Percentiles rank a stretch among this genome's conserved stretches.
These are phyloP conservation scores for Ceyx margarethae DNA, from an alignment of 2,113 vertebrate genomes.

Conservation along the genomic window DNA sequence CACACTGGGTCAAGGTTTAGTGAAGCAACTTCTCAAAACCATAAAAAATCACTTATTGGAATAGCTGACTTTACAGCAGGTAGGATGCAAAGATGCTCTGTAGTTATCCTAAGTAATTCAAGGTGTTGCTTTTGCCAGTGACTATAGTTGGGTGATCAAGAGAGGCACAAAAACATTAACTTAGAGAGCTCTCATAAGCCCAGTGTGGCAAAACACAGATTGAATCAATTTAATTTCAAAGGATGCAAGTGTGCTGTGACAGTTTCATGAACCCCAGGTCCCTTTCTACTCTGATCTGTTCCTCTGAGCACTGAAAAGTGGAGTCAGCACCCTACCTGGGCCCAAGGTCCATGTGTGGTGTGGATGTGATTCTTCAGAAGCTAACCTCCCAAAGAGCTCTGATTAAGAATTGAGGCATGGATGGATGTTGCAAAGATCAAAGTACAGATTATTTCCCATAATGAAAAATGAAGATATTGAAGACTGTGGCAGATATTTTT, in stretches of 20 bases:
- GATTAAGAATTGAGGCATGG: background rate
- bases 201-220: background rate
- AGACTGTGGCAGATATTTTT: background rate
- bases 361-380: background rate
- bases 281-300: background rate
- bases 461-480: background rate
- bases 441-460: background rate
- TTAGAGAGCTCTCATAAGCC: background rate
- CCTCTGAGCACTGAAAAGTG: background rate
- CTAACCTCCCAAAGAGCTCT: background rate
- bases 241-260: background rate
- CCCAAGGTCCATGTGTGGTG: background rate
- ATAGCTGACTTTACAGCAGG: constrained; percentile 3
- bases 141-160: background rate
- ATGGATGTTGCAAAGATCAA: background rate
- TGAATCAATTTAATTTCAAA: background rate
- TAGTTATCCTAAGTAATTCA: background rate
- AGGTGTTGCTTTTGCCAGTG: background rate
- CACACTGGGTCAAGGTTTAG: constrained; percentile 46
- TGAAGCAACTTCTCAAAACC: constrained; percentile 42
- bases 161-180: background rate
- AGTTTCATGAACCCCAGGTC: background rate
- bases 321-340: background rate
- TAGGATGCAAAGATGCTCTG: background rate
- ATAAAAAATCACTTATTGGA: constrained; percentile 48